phyloP scores from a whole-genome alignment of 2,888 invertebrate genomes.

The Mechanitis messenoides region DNA sequence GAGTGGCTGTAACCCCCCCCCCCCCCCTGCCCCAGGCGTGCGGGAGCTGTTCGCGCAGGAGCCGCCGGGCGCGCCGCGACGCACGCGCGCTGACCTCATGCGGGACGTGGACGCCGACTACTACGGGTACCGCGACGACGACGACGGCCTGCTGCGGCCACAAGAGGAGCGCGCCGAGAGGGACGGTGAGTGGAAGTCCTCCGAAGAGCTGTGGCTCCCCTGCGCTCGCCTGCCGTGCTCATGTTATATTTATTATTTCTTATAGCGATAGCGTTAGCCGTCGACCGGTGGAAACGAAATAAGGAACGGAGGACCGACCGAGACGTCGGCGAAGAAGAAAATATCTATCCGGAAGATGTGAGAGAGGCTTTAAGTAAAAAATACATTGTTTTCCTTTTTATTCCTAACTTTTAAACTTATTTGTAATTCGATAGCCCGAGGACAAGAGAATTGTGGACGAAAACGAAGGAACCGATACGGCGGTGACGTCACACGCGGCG shows the following conservation, averaged over 20 bases:
- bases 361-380: conserved; percentile 36
- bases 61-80: conserved; percentile 91
- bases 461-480: conserved; percentile 35
- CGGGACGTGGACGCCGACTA: conserved; percentile 99
- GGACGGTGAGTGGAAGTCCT: conserved; percentile 75
- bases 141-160: conserved; percentile 95
- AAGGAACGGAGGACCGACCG: conserved; percentile 72
- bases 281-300: conserved; percentile 84
- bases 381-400: not conserved
- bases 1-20: not conserved
- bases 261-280: conserved; percentile 69
- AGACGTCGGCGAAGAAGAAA: conserved; percentile 82
- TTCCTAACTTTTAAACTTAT: conserved; percentile 2
- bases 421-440: conserved; percentile 49
- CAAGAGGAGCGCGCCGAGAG: conserved; percentile 77
- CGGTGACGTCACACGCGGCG: conserved; percentile 82
- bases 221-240: too few species aligned
- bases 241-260: conserved; percentile 14
- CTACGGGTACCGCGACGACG: conserved; percentile 99
- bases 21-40: conserved; percentile 78
- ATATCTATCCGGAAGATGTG: conserved; percentile 81
- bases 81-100: conserved; percentile 97
- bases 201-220: too few species aligned
- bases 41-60: conserved; percentile 98
- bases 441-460: conserved; percentile 63